phyloP scores from a whole-genome alignment of 2,888 invertebrate species.

The Iphiclides podalirius region DNA sequence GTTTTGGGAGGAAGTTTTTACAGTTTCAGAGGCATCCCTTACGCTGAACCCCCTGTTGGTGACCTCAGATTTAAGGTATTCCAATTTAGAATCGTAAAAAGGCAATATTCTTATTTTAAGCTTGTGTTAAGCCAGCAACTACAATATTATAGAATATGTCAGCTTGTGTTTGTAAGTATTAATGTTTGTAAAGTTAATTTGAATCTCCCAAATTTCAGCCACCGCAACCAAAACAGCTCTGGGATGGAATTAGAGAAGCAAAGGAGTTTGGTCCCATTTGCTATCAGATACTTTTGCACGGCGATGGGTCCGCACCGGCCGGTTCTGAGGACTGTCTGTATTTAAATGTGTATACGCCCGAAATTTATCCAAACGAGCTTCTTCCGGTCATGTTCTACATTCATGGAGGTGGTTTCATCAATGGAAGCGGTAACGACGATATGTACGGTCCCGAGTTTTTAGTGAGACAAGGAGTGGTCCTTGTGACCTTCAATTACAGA shows the following conservation, averaged over 20 bases:
- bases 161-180: too few relatives aligned
- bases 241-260: constrained; percentile 46
- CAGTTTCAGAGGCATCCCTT: constrained; percentile 32
- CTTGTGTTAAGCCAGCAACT: too few relatives aligned
- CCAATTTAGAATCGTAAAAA: too few relatives aligned
- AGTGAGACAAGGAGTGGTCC: constrained; percentile 37
- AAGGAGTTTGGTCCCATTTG: constrained; percentile 35
- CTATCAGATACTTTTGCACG: constrained; percentile 24
- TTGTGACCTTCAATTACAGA: constrained; percentile 47
- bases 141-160: too few relatives aligned
- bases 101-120: too few relatives aligned
- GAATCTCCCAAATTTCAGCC: constrained; percentile 34
- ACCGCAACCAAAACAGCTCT: constrained; percentile 39
- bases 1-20: constrained; percentile 34
- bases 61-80: constrained; percentile 28
- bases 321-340: constrained; percentile 55
- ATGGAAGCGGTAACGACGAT: constrained; percentile 41
- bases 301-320: constrained; percentile 1
- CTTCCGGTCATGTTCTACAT: constrained; percentile 50
- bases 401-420: constrained; percentile 40
- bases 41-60: constrained; percentile 28
- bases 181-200: too few relatives aligned
- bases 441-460: constrained; percentile 43
- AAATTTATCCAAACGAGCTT: constrained; percentile 32
- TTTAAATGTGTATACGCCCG: constrained; percentile 50